Percentiles rank a stretch among this genome's conserved stretches.
phyloP scores from a whole-genome alignment of 2,797 vertebrate species.

The Neoniphon sammara region DNA sequence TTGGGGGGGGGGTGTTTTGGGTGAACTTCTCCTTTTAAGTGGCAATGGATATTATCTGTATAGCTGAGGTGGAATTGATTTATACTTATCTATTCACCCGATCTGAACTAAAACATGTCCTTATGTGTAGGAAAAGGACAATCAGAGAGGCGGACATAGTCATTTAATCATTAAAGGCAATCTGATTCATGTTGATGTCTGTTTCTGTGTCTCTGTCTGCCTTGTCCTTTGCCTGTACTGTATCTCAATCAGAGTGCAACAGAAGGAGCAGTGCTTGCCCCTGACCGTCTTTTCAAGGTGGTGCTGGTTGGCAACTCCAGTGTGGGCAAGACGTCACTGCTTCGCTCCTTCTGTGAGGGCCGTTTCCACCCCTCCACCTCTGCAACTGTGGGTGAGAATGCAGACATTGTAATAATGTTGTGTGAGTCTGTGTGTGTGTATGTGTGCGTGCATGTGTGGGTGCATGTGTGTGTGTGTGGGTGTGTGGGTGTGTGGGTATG shows the following conservation, averaged over 20 bases:
- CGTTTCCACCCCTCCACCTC: conserved; percentile 84
- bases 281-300: conserved; percentile 92
- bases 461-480: neutral
- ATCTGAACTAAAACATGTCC: too few relatives aligned
- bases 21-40: too few relatives aligned
- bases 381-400: conserved; percentile 91
- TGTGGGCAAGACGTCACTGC: conserved; percentile 94
- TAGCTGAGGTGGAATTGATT: too few relatives aligned
- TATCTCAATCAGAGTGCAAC: conserved; percentile 64
- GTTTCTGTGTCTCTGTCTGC: neutral
- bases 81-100: too few relatives aligned
- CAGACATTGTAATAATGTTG: neutral
- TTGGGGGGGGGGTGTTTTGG: too few relatives aligned
- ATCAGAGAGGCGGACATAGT: too few relatives aligned
- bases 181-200: neutral
- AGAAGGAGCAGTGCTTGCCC: conserved; percentile 73
- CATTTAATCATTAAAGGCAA: neutral
- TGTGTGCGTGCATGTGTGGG: neutral
- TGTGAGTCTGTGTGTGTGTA: neutral
- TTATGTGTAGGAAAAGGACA: too few relatives aligned
- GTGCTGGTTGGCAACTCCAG: conserved; percentile 93
- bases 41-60: too few relatives aligned
- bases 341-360: conserved; percentile 90
- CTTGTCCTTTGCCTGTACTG: neutral
- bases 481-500: neutral